Evolutionary conservation across 1,140 invertebrate species (phyloP).

Genomic region (Protaetia brevitarsis): DNA sequence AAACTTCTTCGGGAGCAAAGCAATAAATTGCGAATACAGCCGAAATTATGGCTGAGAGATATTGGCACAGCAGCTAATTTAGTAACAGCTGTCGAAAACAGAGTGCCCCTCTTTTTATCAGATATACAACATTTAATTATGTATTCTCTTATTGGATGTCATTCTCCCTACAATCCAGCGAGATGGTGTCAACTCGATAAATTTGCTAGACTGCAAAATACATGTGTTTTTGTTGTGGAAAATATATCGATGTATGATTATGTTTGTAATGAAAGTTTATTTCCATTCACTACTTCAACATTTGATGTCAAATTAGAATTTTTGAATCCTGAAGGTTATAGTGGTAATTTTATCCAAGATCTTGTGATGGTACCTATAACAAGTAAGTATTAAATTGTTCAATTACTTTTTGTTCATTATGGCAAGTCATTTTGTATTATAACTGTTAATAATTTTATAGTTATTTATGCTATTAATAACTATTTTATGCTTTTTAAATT

Average conservation of each 20-base stretch:
- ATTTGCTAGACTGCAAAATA: slow-evolving; percentile 64
- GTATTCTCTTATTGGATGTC: slow-evolving; percentile 68
- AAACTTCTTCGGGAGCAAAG: slow-evolving; percentile 56
- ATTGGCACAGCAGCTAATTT: slow-evolving; percentile 62
- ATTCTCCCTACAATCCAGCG: slow-evolving; percentile 63
- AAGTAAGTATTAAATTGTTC: slow-evolving; percentile 28
- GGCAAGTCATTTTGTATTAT: too few species aligned
- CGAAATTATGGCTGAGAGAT: slow-evolving; percentile 58
- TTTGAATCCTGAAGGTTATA: slow-evolving; percentile 67
- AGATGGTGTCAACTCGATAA: slow-evolving; percentile 82
- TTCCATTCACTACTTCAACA: slow-evolving; percentile 57
- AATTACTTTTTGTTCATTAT: not conserved
- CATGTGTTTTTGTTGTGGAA: slow-evolving; percentile 73
- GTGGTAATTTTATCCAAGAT: slow-evolving; percentile 70
- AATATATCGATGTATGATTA: slow-evolving; percentile 73
- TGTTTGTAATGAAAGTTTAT: slow-evolving; percentile 60
- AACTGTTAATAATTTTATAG: too few species aligned
- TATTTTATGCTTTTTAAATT: too few species aligned
- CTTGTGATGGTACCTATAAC: slow-evolving; percentile 73
- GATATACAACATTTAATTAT: slow-evolving; percentile 81
- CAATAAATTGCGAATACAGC: slow-evolving; percentile 52
- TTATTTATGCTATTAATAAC: too few species aligned
- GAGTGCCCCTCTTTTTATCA: slow-evolving; percentile 74
- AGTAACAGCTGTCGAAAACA: slow-evolving; percentile 50
- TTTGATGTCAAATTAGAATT: slow-evolving; percentile 69